Conservation (phyloP, 2,888 invertebrate species). For the Proisotoma minuta region DNA sequence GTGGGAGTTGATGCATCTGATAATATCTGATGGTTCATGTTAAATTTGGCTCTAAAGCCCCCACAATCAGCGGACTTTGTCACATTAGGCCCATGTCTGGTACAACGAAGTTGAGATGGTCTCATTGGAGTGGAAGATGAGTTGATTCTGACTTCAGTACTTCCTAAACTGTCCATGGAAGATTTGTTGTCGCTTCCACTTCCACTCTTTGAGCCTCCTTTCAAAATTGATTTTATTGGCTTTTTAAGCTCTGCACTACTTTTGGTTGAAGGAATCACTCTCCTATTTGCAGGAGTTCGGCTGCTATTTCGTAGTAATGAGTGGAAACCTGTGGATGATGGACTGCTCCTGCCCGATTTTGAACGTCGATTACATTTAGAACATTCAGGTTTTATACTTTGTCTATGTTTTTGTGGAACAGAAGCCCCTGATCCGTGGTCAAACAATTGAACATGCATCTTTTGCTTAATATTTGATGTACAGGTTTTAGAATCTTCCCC, state of each 20-base stretch:
- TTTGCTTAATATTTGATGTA: background rate
- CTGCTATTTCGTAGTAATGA: conserved; percentile 12
- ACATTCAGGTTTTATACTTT: conserved; percentile 36
- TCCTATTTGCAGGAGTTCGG: conserved; percentile 30
- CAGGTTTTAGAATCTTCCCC: background rate
- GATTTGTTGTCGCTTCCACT: conserved; percentile 47
- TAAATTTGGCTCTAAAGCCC: conserved; percentile 37
- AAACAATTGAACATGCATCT: background rate
- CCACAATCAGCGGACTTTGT: conserved; percentile 42
- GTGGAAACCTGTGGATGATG: conserved; percentile 17
- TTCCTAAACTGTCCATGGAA: conserved; percentile 46
- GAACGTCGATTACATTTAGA: conserved; percentile 42
- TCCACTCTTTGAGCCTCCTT: conserved; percentile 39
- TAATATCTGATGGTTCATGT: conserved; percentile 27
- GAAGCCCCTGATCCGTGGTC: background rate
- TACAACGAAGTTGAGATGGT: background rate
- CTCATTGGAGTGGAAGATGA: conserved; percentile 27
- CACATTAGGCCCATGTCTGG: conserved; percentile 23
- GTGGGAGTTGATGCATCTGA: conserved; percentile 8
- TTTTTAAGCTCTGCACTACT: conserved; percentile 40
- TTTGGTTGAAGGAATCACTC: conserved; percentile 41
- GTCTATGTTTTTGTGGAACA: conserved; percentile 7
- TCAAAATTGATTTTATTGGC: conserved; percentile 46
- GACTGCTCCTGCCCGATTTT: conserved; percentile 43
- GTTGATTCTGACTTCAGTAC: conserved; percentile 24